Percentiles rank a stretch among this genome's conserved stretches.
phyloP scores from a whole-genome alignment of 2,888 invertebrate genomes.

The Dolichomitus sp. region DNA sequence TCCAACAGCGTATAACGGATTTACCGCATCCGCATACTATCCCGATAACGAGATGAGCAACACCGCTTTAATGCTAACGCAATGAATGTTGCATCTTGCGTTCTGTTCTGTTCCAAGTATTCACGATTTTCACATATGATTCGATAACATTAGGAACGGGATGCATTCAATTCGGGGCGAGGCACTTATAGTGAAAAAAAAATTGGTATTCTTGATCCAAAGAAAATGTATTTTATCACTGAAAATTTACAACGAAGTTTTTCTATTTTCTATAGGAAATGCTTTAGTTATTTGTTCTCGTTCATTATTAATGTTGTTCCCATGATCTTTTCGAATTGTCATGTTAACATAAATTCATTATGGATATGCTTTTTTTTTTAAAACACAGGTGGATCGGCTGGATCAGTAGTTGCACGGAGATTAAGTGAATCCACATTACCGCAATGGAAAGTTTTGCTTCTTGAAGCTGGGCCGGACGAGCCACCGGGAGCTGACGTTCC shows the following conservation, averaged over 20 bases:
- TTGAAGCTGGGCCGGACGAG: constrained; percentile 92
- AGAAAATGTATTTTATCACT: neutral
- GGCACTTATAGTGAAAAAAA: neutral
- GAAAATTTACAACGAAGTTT: neutral
- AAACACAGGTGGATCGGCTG: constrained; percentile 88
- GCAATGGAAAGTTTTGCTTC: constrained; percentile 90
- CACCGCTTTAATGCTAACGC: constrained; percentile 22
- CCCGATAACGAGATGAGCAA: constrained; percentile 17
- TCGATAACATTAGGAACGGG: neutral
- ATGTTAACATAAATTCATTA: neutral
- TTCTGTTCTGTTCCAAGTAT: neutral
- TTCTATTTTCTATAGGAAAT: neutral
- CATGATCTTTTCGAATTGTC: neutral
- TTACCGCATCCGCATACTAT: constrained; percentile 22
- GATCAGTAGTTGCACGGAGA: constrained; percentile 89
- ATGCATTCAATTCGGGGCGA: neutral
- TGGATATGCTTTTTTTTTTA: neutral
- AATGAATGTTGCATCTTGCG: constrained; percentile 40
- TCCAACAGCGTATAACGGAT: constrained; percentile 6
- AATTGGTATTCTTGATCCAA: neutral
- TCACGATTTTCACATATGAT: neutral
- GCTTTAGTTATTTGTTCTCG: neutral
- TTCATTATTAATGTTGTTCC: constrained; percentile 4
- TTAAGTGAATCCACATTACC: constrained; percentile 87
- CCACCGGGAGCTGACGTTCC: constrained; percentile 89